Evolutionary conservation across 2,888 invertebrate species (phyloP).

Genomic region (Harpalus rubripes): DNA sequence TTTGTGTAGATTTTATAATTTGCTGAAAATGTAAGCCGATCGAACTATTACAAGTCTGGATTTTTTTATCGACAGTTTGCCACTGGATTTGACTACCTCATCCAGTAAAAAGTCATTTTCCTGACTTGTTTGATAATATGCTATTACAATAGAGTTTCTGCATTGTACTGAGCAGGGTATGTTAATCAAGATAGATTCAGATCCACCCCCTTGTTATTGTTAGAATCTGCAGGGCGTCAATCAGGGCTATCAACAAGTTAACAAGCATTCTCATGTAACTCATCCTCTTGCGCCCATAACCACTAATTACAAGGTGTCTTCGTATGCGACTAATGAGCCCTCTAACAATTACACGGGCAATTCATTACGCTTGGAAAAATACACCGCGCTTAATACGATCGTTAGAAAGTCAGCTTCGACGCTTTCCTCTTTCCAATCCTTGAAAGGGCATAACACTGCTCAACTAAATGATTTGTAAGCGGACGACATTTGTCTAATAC

Average conservation of each 20-base stretch:
- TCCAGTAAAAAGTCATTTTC: no score
- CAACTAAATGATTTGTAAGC: slow-evolving; percentile 53
- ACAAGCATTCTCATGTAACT: slow-evolving; percentile 8
- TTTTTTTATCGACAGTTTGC: no score
- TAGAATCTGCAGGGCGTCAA: neutral
- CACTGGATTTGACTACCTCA: no score
- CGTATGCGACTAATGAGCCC: slow-evolving; percentile 60
- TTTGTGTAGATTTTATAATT: no score
- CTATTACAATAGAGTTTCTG: neutral
- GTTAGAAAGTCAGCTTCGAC: slow-evolving; percentile 55
- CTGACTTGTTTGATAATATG: neutral
- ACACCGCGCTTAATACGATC: slow-evolving; percentile 24
- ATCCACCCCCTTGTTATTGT: neutral
- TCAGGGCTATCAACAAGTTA: slow-evolving; percentile 12
- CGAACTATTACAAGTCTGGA: no score
- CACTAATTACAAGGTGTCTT: slow-evolving; percentile 60
- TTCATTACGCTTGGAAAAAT: slow-evolving; percentile 59
- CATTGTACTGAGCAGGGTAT: neutral
- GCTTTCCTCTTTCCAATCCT: slow-evolving; percentile 46
- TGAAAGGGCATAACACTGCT: slow-evolving; percentile 30
- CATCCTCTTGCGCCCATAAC: slow-evolving; percentile 28
- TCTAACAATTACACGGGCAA: slow-evolving; percentile 60
- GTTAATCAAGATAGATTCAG: slow-evolving; percentile 3
- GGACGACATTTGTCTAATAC: slow-evolving; percentile 23
- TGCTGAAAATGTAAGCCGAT: no score